Conservation (phyloP, 2,888 invertebrate genomes). For the Adelognathus sp. region DNA sequence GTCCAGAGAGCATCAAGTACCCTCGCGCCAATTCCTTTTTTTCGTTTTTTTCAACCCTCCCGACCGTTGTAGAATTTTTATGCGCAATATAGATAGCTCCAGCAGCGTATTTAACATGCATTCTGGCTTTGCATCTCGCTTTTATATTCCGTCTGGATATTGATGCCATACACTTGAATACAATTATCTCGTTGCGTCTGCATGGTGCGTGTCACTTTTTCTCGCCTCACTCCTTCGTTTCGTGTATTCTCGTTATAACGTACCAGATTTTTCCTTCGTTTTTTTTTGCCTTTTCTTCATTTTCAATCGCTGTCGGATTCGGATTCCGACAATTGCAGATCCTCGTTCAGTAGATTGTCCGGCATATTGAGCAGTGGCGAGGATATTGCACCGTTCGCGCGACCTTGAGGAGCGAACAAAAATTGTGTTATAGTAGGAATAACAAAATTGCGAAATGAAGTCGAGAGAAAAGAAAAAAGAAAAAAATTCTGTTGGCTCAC, state of each 20-base stretch:
- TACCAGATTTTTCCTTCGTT: background rate
- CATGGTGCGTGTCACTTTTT: slow-evolving; percentile 25
- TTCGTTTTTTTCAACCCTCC: slow-evolving; percentile 9
- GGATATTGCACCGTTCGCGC: slow-evolving; percentile 73
- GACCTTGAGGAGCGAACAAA: slow-evolving; percentile 71
- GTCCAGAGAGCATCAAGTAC: slow-evolving; percentile 29
- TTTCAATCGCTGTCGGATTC: slow-evolving; percentile 90
- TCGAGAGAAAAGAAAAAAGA: background rate
- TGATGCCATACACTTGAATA: slow-evolving; percentile 35
- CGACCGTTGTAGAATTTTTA: slow-evolving; percentile 7
- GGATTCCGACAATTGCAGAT: slow-evolving; percentile 93
- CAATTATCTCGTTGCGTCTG: slow-evolving; percentile 22
- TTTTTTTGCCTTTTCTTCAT: slow-evolving; percentile 47
- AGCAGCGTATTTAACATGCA: background rate
- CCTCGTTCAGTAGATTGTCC: slow-evolving; percentile 89
- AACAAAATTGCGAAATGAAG: background rate
- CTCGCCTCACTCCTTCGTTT: slow-evolving; percentile 4
- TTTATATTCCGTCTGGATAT: slow-evolving; percentile 37
- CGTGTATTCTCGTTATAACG: background rate
- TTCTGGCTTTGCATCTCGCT: slow-evolving; percentile 26
- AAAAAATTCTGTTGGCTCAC: slow-evolving; percentile 58
- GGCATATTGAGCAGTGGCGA: slow-evolving; percentile 81
- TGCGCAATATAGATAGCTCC: slow-evolving; percentile 5
- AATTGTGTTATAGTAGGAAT: background rate
- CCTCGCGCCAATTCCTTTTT: slow-evolving; percentile 5